Evolutionary conservation across 23 tunicate genomes (phyloP), one percentile per base, ranked within the genome.

Genomic region (Aplidium turbinatum): DNA sequence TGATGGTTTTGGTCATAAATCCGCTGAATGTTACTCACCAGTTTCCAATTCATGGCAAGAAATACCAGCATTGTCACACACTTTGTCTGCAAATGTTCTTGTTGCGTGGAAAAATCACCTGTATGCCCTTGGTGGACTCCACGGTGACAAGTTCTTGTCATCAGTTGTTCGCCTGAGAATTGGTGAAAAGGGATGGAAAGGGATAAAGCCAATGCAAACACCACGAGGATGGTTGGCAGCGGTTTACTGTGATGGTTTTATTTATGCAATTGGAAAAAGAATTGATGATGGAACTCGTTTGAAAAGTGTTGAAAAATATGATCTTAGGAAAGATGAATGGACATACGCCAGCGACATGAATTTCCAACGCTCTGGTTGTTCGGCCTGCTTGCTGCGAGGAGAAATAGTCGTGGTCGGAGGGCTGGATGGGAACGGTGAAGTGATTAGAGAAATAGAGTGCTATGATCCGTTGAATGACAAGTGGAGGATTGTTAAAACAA

Each of bases 221-320:
- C 36, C 34, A 4, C 29, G 67, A 60, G 11, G 36, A 16, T 22
- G 36, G 9, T 28, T 60, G 9, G 35, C 67, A 5, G 67, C 21
- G 29, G 67, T 60, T 4, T 28, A 60, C 21, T 60, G 67, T 30
- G 36, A 60, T 4, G 67, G 67, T 24, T 11, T 4, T 24, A 30
- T 60, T 28, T 60, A 60, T n/a, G 67, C 67, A 4, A 60, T 60
- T 38, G 67, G 67, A 4, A 38, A 11, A 24, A 38, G 67, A 27
- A 30, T 28, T 4, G 35, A 60, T 5, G 18, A 25, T 4, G 18
- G 18, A 4, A 11, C 67, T 6, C 29, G 23, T 5, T 60, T 60
- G 35, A 60, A 60, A 60, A 60, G 35, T 30, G 67, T 60, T 4
- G 67, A 60, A n/a, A 60, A 60, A 30, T 60, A 60, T 30, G 67